A percentile compares a stretch with the other conserved stretches of the same genome.
phyloP scores from a whole-genome alignment of 53 echinoderm and acorn worm species.

The Zoroaster sp. region DNA sequence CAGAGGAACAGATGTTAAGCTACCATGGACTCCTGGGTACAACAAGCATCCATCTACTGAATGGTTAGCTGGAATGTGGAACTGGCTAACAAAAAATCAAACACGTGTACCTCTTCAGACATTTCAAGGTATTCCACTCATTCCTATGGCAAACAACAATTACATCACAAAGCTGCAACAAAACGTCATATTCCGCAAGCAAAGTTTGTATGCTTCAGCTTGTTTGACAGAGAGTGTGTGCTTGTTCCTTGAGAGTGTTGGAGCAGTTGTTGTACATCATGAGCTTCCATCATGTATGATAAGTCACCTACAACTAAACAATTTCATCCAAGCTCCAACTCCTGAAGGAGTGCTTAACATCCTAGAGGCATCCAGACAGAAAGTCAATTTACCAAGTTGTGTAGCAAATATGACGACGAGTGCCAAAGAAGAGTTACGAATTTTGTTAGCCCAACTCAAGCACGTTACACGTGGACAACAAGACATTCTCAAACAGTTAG shows the following conservation, averaged over 20 bases:
- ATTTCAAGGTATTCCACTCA: conserved; percentile 25
- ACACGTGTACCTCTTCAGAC: neutral
- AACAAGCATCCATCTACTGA: conserved; percentile 8
- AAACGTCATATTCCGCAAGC: neutral
- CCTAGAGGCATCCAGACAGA: neutral
- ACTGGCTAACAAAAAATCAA: conserved; percentile 30
- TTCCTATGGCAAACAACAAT: neutral
- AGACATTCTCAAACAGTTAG: neutral
- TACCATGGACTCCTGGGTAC: conserved; percentile 37
- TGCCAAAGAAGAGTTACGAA: neutral
- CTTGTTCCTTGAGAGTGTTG: conserved; percentile 23
- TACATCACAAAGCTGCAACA: neutral
- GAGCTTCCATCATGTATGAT: neutral
- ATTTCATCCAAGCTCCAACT: conserved; percentile 1
- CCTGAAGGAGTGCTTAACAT: conserved; percentile 26
- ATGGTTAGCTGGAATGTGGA: conserved; percentile 50
- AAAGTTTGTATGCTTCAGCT: no score
- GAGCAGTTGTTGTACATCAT: conserved; percentile 29
- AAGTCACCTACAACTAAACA: neutral
- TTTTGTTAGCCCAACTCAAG: neutral
- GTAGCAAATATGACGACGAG: neutral
- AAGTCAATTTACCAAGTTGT: neutral
- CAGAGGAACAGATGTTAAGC: neutral
- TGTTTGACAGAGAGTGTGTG: conserved; percentile 5
- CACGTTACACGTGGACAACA: neutral